Conservation (phyloP, 2,797 vertebrate genomes). For the Spheniscus humboldti region DNA sequence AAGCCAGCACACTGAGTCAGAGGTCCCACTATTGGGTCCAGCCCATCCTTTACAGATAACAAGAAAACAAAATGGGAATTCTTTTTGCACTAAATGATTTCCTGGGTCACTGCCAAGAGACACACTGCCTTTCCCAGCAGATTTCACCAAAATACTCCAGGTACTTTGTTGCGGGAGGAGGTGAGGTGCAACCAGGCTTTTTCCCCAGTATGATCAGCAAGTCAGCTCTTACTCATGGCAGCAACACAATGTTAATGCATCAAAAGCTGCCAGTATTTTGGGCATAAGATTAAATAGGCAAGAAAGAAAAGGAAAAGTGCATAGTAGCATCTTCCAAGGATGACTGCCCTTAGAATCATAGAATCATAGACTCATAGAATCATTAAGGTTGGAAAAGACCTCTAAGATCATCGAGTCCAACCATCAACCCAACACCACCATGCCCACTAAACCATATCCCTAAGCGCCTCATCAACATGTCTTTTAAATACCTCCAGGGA, state of each 20-base stretch:
- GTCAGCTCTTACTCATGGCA: neutral
- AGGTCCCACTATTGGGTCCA: rapidly evolving
- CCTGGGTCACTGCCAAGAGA: neutral
- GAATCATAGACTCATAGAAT: too few relatives aligned
- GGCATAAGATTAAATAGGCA: neutral
- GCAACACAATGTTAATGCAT: neutral
- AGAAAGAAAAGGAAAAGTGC: neutral
- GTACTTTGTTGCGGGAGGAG: neutral
- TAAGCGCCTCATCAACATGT: too few relatives aligned
- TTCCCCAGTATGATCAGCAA: neutral
- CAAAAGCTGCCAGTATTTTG: neutral
- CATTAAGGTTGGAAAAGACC: too few relatives aligned
- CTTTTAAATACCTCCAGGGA: too few relatives aligned
- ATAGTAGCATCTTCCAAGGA: neutral
- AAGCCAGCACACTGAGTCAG: neutral
- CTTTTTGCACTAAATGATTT: neutral
- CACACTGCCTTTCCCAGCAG: neutral
- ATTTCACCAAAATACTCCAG: neutral
- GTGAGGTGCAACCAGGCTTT: neutral
- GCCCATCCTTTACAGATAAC: neutral
- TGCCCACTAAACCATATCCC: too few relatives aligned
- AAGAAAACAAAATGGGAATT: neutral
- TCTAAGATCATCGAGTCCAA: too few relatives aligned
- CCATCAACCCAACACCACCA: too few relatives aligned
- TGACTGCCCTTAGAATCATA: neutral